These are phyloP conservation scores for Noctua pronuba DNA, from an alignment of 2,888 invertebrate genomes.

Conservation along the genomic window DNA sequence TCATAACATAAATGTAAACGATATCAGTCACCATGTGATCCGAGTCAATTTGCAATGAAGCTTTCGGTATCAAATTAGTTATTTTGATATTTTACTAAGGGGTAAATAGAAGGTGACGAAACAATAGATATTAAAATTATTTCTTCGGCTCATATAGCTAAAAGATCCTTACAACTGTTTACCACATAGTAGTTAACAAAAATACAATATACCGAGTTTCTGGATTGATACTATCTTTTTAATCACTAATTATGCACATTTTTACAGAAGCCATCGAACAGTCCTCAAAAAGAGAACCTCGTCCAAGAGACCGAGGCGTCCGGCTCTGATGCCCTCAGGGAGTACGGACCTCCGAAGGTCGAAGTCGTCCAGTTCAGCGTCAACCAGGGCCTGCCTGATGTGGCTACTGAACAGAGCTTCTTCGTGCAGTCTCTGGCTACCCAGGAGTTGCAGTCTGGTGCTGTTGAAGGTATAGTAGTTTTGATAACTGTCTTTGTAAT, in stretches of 20 bases:
- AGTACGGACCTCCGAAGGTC: constrained; percentile 87
- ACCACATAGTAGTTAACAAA: neutral
- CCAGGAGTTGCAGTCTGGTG: constrained; percentile 53
- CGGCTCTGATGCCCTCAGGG: constrained; percentile 86
- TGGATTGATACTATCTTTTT: neutral
- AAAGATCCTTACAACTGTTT: neutral
- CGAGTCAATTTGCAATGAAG: neutral
- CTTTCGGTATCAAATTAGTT: neutral
- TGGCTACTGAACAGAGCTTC: constrained; percentile 79
- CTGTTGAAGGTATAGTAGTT: constrained; percentile 63
- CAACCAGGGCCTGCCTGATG: constrained; percentile 81
- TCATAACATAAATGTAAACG: neutral
- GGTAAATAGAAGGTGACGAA: neutral
- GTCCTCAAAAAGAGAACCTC: constrained; percentile 83
- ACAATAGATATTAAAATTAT: neutral
- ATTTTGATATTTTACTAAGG: neutral
- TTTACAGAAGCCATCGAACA: constrained; percentile 82
- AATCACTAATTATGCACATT: neutral
- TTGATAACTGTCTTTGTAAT: neutral
- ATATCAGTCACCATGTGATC: neutral
- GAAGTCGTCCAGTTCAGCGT: constrained; percentile 71
- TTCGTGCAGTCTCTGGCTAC: constrained; percentile 66
- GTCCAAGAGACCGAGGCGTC: constrained; percentile 84
- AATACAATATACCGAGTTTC: neutral
- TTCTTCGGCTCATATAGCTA: neutral